Evolutionary conservation across 2,797 vertebrate species (phyloP).

Genomic region (Neosilurus hyrtlii): DNA sequence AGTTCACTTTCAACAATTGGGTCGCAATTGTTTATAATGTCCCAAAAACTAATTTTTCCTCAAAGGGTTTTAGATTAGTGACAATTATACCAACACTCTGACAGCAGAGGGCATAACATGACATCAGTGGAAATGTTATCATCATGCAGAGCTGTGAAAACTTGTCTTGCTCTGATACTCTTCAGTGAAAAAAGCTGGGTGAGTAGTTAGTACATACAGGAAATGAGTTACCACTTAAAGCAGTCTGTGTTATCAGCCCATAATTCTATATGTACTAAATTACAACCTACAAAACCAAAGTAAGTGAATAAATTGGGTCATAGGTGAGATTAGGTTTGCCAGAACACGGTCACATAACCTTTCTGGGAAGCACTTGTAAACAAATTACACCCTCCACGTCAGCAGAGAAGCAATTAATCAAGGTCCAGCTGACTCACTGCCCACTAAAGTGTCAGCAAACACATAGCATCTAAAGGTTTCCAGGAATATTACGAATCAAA

Average conservation of each 20-base stretch:
- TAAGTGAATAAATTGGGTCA: not conserved
- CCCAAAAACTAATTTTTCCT: not conserved
- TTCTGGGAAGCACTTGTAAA: not conserved
- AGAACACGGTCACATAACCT: not conserved
- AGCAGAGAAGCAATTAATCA: not conserved
- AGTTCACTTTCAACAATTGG: not conserved
- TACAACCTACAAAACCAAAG: not conserved
- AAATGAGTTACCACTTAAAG: constrained; percentile 7
- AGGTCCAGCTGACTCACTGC: not conserved
- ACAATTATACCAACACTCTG: constrained; percentile 1
- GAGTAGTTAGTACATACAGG: constrained; percentile 32
- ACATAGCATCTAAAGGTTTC: not conserved
- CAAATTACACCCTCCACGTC: not conserved
- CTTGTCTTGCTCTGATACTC: constrained; percentile 6
- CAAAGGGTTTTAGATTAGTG: not conserved
- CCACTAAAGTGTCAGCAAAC: not conserved
- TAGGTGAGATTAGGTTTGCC: not conserved
- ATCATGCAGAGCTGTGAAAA: not conserved
- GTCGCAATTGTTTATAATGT: no score
- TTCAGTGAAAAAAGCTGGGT: constrained; percentile 11
- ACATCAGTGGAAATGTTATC: not conserved
- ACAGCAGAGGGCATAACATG: constrained; percentile 62
- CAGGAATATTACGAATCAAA: not conserved
- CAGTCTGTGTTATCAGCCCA: not conserved
- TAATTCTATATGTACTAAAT: not conserved